Conservation (phyloP, 2,113 vertebrate genomes). For the Mormoops blainvillei region DNA sequence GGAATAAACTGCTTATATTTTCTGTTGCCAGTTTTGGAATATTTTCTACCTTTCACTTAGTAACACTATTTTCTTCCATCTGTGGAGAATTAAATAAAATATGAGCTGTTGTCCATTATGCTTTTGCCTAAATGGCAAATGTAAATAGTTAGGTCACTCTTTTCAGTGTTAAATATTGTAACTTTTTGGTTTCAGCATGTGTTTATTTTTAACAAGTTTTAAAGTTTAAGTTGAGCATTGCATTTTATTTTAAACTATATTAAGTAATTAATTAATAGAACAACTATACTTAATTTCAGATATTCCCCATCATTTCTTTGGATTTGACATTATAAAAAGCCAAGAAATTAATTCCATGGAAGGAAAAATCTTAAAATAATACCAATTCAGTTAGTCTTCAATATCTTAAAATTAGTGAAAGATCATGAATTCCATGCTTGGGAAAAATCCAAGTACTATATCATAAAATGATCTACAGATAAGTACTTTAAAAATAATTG, state of each 20-base stretch:
- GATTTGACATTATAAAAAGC: not conserved
- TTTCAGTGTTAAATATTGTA: not conserved
- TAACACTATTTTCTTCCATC: conserved; percentile 23
- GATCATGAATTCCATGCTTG: not conserved
- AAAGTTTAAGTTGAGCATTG: not conserved
- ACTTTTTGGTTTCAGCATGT: not conserved
- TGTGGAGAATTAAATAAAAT: conserved; percentile 41
- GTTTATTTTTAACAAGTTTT: not conserved
- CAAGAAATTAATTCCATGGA: not conserved
- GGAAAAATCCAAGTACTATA: not conserved
- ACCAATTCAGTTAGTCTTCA: not conserved
- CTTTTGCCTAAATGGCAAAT: conserved; percentile 19
- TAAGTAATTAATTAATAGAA: not conserved
- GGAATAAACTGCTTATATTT: conserved; percentile 9
- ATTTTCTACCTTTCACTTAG: not conserved
- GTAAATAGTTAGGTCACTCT: not conserved
- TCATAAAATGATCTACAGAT: not conserved
- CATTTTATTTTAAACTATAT: not conserved
- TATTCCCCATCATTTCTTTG: not conserved
- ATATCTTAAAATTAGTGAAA: not conserved
- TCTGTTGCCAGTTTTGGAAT: conserved; percentile 21
- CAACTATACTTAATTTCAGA: not conserved
- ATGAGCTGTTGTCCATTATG: conserved; percentile 1
- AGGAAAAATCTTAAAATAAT: not conserved
- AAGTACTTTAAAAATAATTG: not conserved